Conservation (phyloP, 2,797 vertebrate species). For the Leptodactylus fallax region DNA sequence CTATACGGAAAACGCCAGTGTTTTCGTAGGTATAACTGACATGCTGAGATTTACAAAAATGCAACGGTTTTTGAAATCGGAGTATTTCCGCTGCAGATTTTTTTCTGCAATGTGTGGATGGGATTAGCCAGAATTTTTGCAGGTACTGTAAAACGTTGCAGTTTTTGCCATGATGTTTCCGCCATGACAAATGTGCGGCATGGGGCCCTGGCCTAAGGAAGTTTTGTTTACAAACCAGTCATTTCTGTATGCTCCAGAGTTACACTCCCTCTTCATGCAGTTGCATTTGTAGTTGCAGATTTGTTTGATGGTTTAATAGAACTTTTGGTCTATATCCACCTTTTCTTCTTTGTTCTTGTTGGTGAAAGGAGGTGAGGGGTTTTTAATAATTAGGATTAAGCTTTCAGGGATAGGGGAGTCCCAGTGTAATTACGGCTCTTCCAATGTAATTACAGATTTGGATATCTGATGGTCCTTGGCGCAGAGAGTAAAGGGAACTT, state of each 20-base stretch:
- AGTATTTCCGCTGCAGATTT: too few relatives aligned
- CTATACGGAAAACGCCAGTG: too few relatives aligned
- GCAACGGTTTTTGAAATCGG: too few relatives aligned
- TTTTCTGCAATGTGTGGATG: too few relatives aligned
- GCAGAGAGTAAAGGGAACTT: constrained; percentile 13
- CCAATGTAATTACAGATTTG: constrained; percentile 56
- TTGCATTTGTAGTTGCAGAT: background rate
- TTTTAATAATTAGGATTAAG: constrained; percentile 53
- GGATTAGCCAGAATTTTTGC: too few relatives aligned
- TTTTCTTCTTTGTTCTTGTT: constrained; percentile 19
- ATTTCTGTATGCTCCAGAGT: background rate
- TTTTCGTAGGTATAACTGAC: too few relatives aligned
- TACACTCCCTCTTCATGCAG: background rate
- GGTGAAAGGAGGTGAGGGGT: constrained; percentile 23
- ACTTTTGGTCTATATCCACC: background rate
- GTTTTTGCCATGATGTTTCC: too few relatives aligned
- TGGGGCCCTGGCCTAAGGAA: too few relatives aligned
- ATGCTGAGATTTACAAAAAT: too few relatives aligned
- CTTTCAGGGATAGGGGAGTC: constrained; percentile 52
- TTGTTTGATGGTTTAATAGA: background rate
- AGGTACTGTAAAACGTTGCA: too few relatives aligned
- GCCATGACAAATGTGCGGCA: too few relatives aligned
- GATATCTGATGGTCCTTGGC: constrained; percentile 44
- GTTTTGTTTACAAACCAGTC: too few relatives aligned
- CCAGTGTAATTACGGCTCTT: constrained; percentile 50